Conservation (phyloP, 2,113 vertebrate species). For the Neogale vison region DNA sequence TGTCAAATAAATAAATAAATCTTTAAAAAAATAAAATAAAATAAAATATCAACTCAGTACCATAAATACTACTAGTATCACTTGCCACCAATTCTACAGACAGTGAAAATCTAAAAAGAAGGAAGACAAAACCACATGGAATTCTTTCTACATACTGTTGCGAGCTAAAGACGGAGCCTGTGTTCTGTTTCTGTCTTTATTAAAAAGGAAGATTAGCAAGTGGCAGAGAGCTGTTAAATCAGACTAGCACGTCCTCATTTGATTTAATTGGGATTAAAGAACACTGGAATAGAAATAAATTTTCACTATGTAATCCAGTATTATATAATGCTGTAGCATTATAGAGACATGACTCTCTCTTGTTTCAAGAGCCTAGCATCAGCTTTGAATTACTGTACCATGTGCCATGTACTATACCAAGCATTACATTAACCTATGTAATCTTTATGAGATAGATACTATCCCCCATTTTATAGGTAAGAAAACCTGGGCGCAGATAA, state of each 20-base stretch:
- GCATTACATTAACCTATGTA: not conserved
- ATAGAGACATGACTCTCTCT: no score
- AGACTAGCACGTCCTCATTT: not conserved
- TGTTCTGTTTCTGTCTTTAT: not conserved
- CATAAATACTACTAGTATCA: not conserved
- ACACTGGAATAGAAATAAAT: constrained; percentile 8
- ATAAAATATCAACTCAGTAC: not conserved
- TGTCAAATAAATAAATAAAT: no score
- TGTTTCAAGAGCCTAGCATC: not conserved
- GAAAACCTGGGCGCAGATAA: not conserved
- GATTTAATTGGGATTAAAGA: constrained; percentile 1
- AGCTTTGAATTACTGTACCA: not conserved
- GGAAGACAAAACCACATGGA: not conserved
- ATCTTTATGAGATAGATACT: not conserved
- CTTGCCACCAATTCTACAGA: not conserved
- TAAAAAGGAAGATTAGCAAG: constrained; percentile 16
- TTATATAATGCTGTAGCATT: not conserved
- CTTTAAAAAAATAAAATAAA: no score
- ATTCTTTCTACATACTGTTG: not conserved
- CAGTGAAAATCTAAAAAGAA: constrained; percentile 25
- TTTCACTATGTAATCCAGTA: constrained; percentile 1
- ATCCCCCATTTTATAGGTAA: not conserved
- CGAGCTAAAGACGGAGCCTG: not conserved
- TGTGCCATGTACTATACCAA: not conserved
- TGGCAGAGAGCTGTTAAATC: not conserved